Evolutionary conservation across 2,113 vertebrate species (phyloP), one percentile per base, ranked within the genome.

Genomic region (Calyptommatus sinebrachiatus): DNA sequence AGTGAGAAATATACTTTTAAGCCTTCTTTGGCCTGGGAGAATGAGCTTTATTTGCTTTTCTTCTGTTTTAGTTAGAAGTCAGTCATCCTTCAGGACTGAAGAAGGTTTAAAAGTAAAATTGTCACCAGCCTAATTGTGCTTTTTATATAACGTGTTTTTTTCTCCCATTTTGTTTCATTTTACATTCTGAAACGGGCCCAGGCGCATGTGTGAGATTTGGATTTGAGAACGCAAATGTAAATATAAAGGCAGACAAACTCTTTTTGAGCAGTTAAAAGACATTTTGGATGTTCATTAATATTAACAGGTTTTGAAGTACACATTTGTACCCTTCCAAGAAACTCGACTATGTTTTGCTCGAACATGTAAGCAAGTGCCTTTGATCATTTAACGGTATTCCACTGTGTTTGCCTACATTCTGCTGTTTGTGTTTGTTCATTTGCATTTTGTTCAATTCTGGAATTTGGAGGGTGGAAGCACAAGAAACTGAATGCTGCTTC

Each of bases 231-330:
- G 4, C 26, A 9, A 68, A 69, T 68, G 65, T 69, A 75, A 75
- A 81, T 46, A 70, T 46, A 41, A 76, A 81, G 41, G 66, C 35
- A 61, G 61, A 76, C 31, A 75, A 68, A 81, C 26, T 31, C 45
- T 53, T 50, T 31, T 75, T 75, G 35, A 75, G 61, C 73, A 46
- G 50, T 81, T 70, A 75, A 75, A 73, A 61, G 28, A 68, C 66
- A 29, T 50, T 69, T 75, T 45, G 57, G 73, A 60, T 62, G 73
- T 81, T 76, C 79, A 70, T 81, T 70, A 70, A 76, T 50, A 76
- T 70, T 70, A 70, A 81, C 57, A 24, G 16, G 28, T 62, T 70
- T 45, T 48, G 53, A 81, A 66, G 14, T 62, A 41, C 28, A 35
- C 60, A 74, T 81, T 70, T 75, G 66, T 76, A 76, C n/a, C 50